phyloP scores from a whole-genome alignment of 2,797 vertebrate species.

The Balearica regulorum region DNA sequence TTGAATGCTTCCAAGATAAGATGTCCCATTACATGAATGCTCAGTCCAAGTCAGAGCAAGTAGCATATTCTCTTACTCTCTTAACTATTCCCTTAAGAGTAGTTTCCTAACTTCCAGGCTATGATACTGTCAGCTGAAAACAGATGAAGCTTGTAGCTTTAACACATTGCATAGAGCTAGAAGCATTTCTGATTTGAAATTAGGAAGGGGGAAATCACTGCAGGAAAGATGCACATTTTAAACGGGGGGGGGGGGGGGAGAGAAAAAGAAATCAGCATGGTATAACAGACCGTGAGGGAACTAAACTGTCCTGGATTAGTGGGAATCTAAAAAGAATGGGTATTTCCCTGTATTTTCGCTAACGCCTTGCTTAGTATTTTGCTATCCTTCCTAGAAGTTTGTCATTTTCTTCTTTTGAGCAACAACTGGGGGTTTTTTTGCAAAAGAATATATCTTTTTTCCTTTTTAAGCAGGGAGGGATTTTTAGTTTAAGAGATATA shows the following conservation, averaged over 20 bases:
- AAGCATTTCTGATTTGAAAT: neutral
- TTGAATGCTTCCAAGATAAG: neutral
- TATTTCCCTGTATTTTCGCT: rapidly evolving
- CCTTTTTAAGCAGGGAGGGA: neutral
- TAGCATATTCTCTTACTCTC: neutral
- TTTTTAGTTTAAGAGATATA: neutral
- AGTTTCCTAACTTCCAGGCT: neutral
- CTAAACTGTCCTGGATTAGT: neutral
- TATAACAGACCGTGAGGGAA: neutral
- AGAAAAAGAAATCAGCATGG: neutral
- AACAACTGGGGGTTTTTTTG: rapidly evolving
- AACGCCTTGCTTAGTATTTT: neutral
- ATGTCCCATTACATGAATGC: neutral
- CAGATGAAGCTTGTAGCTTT: neutral
- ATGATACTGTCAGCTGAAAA: neutral
- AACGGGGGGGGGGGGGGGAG: neutral
- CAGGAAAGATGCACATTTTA: neutral
- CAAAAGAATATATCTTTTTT: neutral
- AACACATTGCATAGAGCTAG: neutral
- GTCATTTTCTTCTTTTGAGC: neutral
- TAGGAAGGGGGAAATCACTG: neutral
- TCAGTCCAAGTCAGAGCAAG: neutral
- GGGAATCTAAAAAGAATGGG: neutral
- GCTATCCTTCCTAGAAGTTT: neutral
- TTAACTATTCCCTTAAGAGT: neutral